Evolutionary conservation across 2,113 vertebrate genomes (phyloP), one percentile per base, ranked within the genome.

Genomic region (Rhynchopsitta pachyrhyncha): DNA sequence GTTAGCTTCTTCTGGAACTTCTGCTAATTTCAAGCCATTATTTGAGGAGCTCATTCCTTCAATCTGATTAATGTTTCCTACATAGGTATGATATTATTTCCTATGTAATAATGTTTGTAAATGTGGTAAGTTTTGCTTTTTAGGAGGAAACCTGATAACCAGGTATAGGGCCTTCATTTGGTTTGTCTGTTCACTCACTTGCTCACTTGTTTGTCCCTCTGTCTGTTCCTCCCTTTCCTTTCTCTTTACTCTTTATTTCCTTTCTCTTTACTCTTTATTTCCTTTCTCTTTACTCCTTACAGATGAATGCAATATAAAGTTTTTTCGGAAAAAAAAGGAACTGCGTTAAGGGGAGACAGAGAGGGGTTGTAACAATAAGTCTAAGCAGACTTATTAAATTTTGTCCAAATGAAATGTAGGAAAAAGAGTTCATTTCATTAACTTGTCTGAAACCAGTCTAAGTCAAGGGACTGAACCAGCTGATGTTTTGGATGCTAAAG

Each of bases 331-430:
- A 25, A 42, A 33, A 13, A 7, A 13, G 23, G 1, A 52, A 31
- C 10, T 19, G 6, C 19, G 41, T 47, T 22, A 47, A 41, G 29
- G 39, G 29, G 11, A 24, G 11, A 11, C 9, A 46, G 13, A 8
- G 17, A 35, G 3, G 9, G 3, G 0, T 37, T 44, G 6, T 10
- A 23, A 23, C 5, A 27, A 1, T 35, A 31, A 55, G 27, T 64
- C 22, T 14, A 64, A 57, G 18, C 12, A 76, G 19, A 28, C 29
- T 49, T 74, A 53, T 5, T 17, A 29, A 67, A 76, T 12, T 29
- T 29, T 10, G 8, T 23, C 67, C 24, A 59, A 25, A 76, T 12
- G 5, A 69, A 78, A 52, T 2, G 6, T 23, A 37, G 9, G 31
- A 74, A 44, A 11, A 41, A 28, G 5, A 70, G 4, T 28, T 19